Base-by-base conservation (phyloP, 92 coral and sea anemone species). In the Metridium senile region DNA sequence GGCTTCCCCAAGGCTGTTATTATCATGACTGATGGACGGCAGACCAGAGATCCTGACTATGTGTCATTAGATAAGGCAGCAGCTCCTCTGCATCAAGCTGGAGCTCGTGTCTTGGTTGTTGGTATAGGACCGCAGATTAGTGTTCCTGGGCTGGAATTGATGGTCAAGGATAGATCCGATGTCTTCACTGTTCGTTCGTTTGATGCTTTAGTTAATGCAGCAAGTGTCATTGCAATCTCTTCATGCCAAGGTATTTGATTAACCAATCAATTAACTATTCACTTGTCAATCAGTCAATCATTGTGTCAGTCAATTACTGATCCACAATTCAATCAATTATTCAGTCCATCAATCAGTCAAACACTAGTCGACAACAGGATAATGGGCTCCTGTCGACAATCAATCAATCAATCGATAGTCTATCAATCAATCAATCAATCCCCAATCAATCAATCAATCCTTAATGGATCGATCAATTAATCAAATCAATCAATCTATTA, bases 1-100 rank as follows among this genome's bases (percentile, higher is more conserved):
- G 93, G 95, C 19, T 78, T 81, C 58, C 91, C 87, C 8, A 92
- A 82, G 76, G 85, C 76, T 9, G 97, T 93, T 2, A 84, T 95
- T 46, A 62, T 95, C 21, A 81, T 95, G 89, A 95, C 99, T 16
- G 99, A 95, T 67, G 97, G 92, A 0, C 76, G 86, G 39, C 93
- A 93, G 73, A 92, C 95, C 23, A 90, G 93, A 39, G 97, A 91
- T 57, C 90, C 90, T 28, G 97, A 85, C 32, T 86, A 89, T 25
- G 49, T 82, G 0, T 52, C 80, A 13, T 75, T 91, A 31, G 70
- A 89, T 59, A 11, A 49, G 6, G 93, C 93, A 0, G 86, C 97
- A 13, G 70, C 52, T 1, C 79, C 90, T 0, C 66, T 91, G 11
- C 93, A 85, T 74, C 22, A 74, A 6, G 86, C 80, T 68, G 90